Percentiles rank a stretch among this genome's conserved stretches.
phyloP scores from a whole-genome alignment of 2,888 invertebrate genomes.

The Patella depressa region DNA sequence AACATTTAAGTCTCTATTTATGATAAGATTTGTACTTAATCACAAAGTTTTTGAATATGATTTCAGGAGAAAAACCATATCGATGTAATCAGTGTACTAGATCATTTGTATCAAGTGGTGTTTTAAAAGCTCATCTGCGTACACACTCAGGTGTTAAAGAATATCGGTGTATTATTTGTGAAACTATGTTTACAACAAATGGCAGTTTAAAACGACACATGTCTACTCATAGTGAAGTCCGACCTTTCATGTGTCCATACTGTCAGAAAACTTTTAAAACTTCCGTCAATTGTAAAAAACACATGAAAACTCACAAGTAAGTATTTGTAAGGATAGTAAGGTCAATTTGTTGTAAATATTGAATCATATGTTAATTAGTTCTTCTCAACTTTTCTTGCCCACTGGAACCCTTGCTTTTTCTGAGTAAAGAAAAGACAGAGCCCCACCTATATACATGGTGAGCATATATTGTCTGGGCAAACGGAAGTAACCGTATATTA shows the following conservation, averaged over 20 bases:
- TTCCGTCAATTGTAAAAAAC: conserved; percentile 77
- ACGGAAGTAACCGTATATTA: no score
- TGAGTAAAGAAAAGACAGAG: no score
- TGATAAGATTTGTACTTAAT: no score
- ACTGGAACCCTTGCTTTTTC: no score
- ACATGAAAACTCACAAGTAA: conserved; percentile 77
- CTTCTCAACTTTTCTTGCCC: no score
- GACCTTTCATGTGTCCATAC: conserved; percentile 75
- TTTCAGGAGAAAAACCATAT: conserved; percentile 72
- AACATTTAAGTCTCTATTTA: no score
- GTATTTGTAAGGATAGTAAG: background rate
- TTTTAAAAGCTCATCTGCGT: conserved; percentile 75
- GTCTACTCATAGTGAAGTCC: conserved; percentile 77
- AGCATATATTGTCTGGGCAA: no score
- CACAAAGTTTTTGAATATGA: no score
- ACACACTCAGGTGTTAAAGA: conserved; percentile 75
- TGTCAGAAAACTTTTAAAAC: conserved; percentile 77
- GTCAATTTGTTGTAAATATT: no score
- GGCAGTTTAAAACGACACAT: conserved; percentile 84
- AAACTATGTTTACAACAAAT: conserved; percentile 77
- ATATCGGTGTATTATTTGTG: conserved; percentile 78
- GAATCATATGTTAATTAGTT: no score
- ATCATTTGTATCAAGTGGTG: conserved; percentile 75
- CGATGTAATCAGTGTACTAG: conserved; percentile 70
- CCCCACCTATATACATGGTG: no score